Evolutionary conservation across 1,140 invertebrate genomes (phyloP).

Genomic region (Chironomus tepperi): DNA sequence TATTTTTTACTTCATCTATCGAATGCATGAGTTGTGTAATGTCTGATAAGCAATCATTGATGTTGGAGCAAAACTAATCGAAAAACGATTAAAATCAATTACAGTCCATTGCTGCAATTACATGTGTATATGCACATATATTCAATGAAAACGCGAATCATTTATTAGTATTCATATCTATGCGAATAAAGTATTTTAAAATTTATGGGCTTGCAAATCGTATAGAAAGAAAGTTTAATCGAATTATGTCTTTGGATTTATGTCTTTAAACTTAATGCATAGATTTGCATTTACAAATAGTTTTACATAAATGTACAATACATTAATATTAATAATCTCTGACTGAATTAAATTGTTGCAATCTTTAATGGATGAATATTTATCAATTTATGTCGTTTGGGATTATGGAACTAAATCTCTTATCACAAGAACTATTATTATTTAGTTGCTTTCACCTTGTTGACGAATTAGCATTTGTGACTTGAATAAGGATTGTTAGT

Average conservation of each 20-base stretch:
- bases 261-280: neutral
- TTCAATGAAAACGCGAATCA: neutral
- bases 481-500: no score
- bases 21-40: no score
- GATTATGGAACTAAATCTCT: no score
- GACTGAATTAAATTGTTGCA: neutral
- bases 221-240: neutral
- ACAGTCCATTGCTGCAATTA: neutral
- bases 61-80: neutral
- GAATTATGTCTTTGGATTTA: slow-evolving; percentile 8
- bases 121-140: slow-evolving; percentile 1
- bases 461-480: no score
- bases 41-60: no score
- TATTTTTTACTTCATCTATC: no score
- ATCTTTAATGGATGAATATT: neutral
- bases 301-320: neutral
- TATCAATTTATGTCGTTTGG: no score
- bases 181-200: neutral
- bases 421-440: no score
- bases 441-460: no score
- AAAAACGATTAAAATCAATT: slow-evolving; percentile 23
- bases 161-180: neutral
- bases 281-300: slow-evolving; percentile 13
- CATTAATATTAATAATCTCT: no score
- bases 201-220: neutral